Conservation (phyloP, 1,140 invertebrate genomes). For the Philotrypesis tridentata region DNA sequence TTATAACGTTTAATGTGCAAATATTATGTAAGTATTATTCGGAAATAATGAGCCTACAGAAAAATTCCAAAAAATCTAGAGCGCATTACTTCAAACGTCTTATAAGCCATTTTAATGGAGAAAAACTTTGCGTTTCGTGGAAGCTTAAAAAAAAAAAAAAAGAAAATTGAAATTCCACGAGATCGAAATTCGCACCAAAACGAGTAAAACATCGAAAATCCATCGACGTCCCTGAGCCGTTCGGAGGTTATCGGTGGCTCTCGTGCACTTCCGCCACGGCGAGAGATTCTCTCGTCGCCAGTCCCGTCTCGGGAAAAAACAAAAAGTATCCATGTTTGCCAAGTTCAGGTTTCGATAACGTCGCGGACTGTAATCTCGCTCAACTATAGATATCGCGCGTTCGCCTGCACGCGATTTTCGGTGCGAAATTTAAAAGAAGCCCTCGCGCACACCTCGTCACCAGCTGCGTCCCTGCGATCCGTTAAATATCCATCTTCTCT, state of each 20-base stretch:
- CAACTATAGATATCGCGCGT: not conserved
- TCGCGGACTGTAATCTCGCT: not conserved
- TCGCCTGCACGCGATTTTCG: not conserved
- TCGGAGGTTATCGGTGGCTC: not conserved
- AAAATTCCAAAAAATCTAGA: too few relatives aligned
- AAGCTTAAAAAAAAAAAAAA: not conserved
- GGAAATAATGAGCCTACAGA: too few relatives aligned
- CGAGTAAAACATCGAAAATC: not conserved
- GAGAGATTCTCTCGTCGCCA: not conserved
- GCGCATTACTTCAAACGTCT: too few relatives aligned
- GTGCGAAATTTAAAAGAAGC: constrained; percentile 10
- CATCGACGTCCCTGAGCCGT: constrained; percentile 18
- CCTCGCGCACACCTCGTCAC: not conserved
- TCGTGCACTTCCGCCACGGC: not conserved
- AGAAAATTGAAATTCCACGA: not conserved
- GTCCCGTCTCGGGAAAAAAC: not conserved
- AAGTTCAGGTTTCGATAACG: not conserved
- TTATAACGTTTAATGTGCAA: too few relatives aligned
- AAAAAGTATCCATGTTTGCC: not conserved
- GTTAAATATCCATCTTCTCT: constrained; percentile 27
- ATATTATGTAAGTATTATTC: too few relatives aligned
- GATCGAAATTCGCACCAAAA: not conserved
- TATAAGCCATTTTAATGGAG: not conserved
- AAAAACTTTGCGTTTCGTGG: too few relatives aligned
- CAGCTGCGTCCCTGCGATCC: not conserved